These are phyloP conservation scores for Saccopteryx bilineata DNA, from an alignment of 2,113 vertebrate genomes.

Conservation along the genomic window DNA sequence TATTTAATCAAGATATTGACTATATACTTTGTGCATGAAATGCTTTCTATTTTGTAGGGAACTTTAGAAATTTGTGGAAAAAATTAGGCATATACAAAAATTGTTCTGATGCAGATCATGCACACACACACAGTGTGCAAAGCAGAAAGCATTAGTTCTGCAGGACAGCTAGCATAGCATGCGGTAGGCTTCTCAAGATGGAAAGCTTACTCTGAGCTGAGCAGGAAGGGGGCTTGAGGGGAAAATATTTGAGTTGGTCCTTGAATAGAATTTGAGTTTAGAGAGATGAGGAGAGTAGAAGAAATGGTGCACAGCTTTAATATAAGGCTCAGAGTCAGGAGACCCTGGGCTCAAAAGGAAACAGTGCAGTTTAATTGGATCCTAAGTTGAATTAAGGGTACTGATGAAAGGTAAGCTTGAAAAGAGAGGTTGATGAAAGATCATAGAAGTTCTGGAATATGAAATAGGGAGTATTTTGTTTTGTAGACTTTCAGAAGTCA, in stretches of 20 bases:
- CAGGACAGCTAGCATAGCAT: neutral
- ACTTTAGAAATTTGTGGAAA: constrained; percentile 10
- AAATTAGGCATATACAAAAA: neutral
- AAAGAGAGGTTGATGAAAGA: neutral
- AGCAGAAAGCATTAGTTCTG: neutral
- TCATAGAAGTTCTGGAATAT: neutral
- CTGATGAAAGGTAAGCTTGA: neutral
- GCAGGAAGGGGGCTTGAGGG: neutral
- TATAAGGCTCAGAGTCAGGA: neutral
- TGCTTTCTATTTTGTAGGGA: neutral
- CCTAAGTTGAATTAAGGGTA: neutral
- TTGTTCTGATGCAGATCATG: neutral
- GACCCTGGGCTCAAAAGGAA: neutral
- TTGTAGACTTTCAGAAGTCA: neutral
- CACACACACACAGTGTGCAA: neutral
- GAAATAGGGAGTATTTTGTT: neutral
- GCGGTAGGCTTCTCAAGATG: neutral
- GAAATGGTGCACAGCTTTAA: neutral
- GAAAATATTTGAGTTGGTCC: neutral
- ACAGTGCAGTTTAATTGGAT: neutral
- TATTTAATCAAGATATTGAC: neutral
- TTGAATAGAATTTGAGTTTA: neutral
- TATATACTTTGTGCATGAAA: neutral
- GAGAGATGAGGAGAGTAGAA: neutral
- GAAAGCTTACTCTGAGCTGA: neutral